Evolutionary conservation across 2,113 vertebrate species (phyloP), one percentile per base, ranked within the genome.

Genomic region (Prunella himalayana): DNA sequence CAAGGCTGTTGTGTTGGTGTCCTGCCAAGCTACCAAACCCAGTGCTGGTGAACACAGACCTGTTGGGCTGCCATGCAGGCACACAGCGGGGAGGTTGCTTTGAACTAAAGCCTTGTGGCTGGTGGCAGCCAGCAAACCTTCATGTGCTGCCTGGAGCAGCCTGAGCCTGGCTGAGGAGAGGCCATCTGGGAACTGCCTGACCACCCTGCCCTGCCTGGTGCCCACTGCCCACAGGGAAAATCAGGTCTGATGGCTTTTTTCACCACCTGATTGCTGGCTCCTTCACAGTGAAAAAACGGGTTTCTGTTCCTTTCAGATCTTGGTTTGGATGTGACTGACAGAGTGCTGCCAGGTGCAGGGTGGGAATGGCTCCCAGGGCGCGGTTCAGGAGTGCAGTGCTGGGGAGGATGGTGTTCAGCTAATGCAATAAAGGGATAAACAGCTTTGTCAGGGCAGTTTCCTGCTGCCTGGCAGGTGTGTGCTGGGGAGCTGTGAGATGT

Each of bases 41-140:
- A 2, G 16, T 6, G 3, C 25, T 0, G 3, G 14, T 30, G 41
- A 22, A 3, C 24, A 10, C 0, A 0, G 39, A 45, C 70, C 35
- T 14, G 0, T 13, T 54, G 75, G 61, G 27, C 75, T 82, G 61
- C 78, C 6, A 0, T 81, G 59, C 30, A 50, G 39, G 15, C 47
- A 28, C 51, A 14, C 4, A 2, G 53, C 4, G 10, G 44, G 17
- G 6, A 64, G 41, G 13, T 6, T 37, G 33, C 35, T 65, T 51
- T 60, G 50, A 57, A 44, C 45, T 8, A 22, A 51, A 66, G 18
- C 35, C 12, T 24, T 5, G 5, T 56, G 54, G 27, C 37, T 65
- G 78, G n/a, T 1, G 4, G 42, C 50, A 57, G 59, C 42, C 72
- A 71, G 50, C 24, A 49, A 39, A 37, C 11, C 27, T 72, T 60